Base-by-base conservation (phyloP, 2,113 vertebrate species). In the Brachyhypopomus occidentalis region DNA sequence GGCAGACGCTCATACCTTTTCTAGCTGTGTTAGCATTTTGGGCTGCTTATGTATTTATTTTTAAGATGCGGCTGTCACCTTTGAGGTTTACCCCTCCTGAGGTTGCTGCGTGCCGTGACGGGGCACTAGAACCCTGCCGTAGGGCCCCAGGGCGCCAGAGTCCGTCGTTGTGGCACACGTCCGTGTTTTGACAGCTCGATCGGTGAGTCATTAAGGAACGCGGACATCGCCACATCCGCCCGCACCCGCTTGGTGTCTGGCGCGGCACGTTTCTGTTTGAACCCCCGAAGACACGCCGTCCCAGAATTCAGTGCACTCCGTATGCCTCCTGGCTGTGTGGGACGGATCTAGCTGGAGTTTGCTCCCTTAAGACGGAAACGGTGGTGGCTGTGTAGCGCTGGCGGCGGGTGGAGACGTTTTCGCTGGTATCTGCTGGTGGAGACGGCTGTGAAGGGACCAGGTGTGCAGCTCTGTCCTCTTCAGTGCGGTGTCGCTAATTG, bases 401-500 rank as follows among this genome's bases (percentile, higher is more conserved):
- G 3, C 3, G 30, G 3, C 30, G 30, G 30, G 1, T 30, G 30
- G 30, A 30, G 30, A 30, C 3, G 30, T 30, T 30, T 30, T 3
- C 30, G 3, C 30, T 30, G 30, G 30, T 30, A 30, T 30, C 30
- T 30, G 30, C 30, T 30, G 30, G 30, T 30, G 30, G 30, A 34
- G 63, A 38, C 0, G 6, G 20, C 17, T 22, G 59, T 20, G 38
- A 64, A 64, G 2, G 41, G 41, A 41, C 22, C 52, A 34, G 36
- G 22, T 6, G 17, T 27, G 75, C 20, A 56, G 41, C 69, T 30
- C 14, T 66, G 69, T 41, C 2, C 52, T 30, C n/a, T 63, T 62
- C 38, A 27, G 79, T 6, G 17, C 5, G n/a, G 77, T 64, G 59
- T 81, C 25, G 64, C 69, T 72, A 30, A 79, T 79, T 75, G 66